Evolutionary conservation across 1,140 invertebrate genomes (phyloP).

Genomic region (Pseudomyrmex sp.): DNA sequence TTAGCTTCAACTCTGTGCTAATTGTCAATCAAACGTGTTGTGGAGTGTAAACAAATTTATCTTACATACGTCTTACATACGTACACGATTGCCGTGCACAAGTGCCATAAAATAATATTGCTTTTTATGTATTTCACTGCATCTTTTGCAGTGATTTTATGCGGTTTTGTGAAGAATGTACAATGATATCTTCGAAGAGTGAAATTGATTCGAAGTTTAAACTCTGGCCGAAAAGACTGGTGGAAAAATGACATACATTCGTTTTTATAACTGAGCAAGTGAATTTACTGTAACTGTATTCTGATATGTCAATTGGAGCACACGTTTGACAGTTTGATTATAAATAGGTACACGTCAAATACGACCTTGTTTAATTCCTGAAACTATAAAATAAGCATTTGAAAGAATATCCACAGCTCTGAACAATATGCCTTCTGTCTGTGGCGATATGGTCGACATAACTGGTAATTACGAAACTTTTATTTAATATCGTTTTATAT

Average conservation of each 20-base stretch:
- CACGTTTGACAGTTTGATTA: constrained; percentile 14
- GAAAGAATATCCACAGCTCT: neutral
- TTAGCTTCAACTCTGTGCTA: no score
- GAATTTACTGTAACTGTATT: neutral
- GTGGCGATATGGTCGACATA: constrained; percentile 78
- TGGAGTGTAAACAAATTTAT: neutral
- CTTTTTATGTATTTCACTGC: neutral
- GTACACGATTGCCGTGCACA: neutral
- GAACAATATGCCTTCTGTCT: constrained; percentile 80
- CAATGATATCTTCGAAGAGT: constrained; percentile 7
- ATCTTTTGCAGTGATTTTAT: neutral
- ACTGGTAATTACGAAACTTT: constrained; percentile 71
- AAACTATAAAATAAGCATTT: constrained; percentile 8
- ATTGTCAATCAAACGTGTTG: neutral
- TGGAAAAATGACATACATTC: neutral
- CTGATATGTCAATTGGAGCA: neutral
- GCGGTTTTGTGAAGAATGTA: neutral
- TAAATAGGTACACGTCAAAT: neutral
- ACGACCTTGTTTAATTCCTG: neutral
- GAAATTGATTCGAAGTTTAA: neutral
- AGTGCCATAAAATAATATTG: neutral
- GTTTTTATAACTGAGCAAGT: neutral
- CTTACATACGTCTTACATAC: neutral
- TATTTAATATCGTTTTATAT: constrained; percentile 14
- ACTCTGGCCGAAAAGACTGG: neutral